These are phyloP conservation scores for Spialia ferax DNA, from an alignment of 2,888 invertebrate genomes.

Conservation along the genomic window DNA sequence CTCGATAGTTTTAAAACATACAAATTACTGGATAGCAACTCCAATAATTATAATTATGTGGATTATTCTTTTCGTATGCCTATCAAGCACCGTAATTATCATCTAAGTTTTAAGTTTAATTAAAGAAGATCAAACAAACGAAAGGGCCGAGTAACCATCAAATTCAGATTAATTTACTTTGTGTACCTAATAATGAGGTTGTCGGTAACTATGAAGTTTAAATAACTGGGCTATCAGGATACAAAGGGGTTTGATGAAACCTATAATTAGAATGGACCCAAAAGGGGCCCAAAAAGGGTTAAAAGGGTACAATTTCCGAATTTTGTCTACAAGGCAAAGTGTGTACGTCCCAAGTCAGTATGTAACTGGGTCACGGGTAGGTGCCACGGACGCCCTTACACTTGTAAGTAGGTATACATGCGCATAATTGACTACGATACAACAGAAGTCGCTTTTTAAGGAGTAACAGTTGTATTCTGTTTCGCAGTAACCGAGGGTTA, in stretches of 20 bases:
- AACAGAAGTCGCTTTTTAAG: conserved; percentile 8
- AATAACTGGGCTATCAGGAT: neutral
- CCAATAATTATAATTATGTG: no score
- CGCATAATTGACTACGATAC: conserved; percentile 27
- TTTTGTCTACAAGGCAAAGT: conserved; percentile 5
- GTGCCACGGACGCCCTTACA: conserved; percentile 10
- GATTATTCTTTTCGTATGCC: no score
- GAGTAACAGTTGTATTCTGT: conserved; percentile 2
- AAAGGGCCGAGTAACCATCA: neutral
- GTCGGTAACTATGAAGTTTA: neutral
- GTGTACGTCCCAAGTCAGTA: conserved; percentile 6
- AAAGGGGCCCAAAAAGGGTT: conserved; percentile 7
- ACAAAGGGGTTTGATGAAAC: conserved; percentile 1
- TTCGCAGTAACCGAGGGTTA: neutral
- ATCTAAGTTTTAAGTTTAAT: neutral
- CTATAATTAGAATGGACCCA: conserved; percentile 5
- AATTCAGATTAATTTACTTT: neutral
- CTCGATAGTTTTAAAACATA: no score
- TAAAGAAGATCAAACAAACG: neutral
- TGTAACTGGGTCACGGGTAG: conserved; percentile 32
- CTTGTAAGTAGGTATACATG: conserved; percentile 25
- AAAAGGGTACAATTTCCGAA: conserved; percentile 5
- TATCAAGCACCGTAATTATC: no score
- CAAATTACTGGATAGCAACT: no score
- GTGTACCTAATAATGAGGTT: neutral